phyloP scores from a whole-genome alignment of 2,113 vertebrate genomes.

The Phocoena phocoena region DNA sequence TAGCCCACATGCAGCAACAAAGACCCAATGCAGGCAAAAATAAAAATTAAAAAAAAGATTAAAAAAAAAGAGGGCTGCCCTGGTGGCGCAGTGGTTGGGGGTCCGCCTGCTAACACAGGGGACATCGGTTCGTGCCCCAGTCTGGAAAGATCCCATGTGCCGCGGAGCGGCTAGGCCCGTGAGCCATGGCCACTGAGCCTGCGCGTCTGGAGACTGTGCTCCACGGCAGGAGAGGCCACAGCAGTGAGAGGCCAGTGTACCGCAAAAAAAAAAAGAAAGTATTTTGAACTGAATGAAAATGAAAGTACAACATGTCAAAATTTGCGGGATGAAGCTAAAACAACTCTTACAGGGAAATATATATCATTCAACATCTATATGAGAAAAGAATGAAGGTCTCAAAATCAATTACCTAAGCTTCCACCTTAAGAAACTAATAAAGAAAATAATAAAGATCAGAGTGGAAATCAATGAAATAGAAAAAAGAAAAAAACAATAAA shows the following conservation, averaged over 20 bases:
- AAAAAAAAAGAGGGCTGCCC: background rate
- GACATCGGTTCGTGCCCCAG: too few species aligned
- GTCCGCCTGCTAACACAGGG: too few species aligned
- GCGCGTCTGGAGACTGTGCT: too few species aligned
- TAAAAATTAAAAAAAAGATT: background rate
- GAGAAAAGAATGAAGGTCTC: background rate
- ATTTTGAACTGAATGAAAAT: background rate
- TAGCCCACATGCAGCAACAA: too few species aligned
- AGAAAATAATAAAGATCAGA: background rate
- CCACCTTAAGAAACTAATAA: background rate
- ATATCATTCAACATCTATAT: background rate
- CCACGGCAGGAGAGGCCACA: too few species aligned
- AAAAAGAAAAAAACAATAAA: background rate
- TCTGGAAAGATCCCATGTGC: too few species aligned
- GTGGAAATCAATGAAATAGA: slow-evolving; percentile 15
- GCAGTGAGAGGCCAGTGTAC: too few species aligned
- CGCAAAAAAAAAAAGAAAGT: background rate
- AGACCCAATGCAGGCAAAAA: too few species aligned
- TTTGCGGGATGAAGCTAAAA: background rate
- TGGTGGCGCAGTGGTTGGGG: too few species aligned
- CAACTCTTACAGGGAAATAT: background rate
- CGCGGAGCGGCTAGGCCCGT: too few species aligned
- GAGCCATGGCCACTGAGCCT: too few species aligned
- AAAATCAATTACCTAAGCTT: background rate
- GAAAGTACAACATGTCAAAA: background rate